Evolutionary conservation across 2,113 vertebrate genomes (phyloP), one percentile per base, ranked within the genome.

Genomic region (Gulo gulo): DNA sequence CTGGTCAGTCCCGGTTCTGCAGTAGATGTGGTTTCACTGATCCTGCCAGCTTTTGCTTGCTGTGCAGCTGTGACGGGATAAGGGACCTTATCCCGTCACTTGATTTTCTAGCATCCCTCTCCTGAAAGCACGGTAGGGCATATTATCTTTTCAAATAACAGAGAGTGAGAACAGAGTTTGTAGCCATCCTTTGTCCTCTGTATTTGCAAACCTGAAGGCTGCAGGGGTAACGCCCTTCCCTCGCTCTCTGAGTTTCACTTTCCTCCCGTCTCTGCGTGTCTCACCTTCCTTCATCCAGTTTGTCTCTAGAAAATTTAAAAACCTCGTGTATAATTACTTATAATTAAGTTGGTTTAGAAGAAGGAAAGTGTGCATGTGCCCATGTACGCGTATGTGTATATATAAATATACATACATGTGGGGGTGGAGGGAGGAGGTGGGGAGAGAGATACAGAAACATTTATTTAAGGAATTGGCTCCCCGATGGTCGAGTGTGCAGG

Each of bases 291-390:
- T 8, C 13, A 20, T 26, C 15, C 21, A 24, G 4, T 74, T 39
- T 34, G 18, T 34, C 55, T 10, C 36, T 65, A 47, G 29, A 81
- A 16, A 34, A 57, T 39, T 67, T 36, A 55, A 36, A 59, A 73
- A 63, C 39, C 13, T 65, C 7, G 6, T 42, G 1, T 78, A 50
- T 24, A 24, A 76, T 81, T 94, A 39, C 21, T 14, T 12, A 50
- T 29, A 24, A 76, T 81, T 94, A 39, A 21, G 18, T 12, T 81
- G 63, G 36, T 57, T 59, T 69, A 26, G 59, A 47, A 47, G 74
- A 80, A 55, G 18, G 52, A 55, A 55, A 18, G 16, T 5, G 0
- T 1, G 3, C 0, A 2, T n/a, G 6, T 7, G 16, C 24, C 39
- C 36, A 15, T 18, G 20, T 18, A 39, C 0, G 39, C 7, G 24